Evolutionary conservation across 2,113 vertebrate species (phyloP), one percentile per base, ranked within the genome.

Genomic region (Otocyon megalotis): DNA sequence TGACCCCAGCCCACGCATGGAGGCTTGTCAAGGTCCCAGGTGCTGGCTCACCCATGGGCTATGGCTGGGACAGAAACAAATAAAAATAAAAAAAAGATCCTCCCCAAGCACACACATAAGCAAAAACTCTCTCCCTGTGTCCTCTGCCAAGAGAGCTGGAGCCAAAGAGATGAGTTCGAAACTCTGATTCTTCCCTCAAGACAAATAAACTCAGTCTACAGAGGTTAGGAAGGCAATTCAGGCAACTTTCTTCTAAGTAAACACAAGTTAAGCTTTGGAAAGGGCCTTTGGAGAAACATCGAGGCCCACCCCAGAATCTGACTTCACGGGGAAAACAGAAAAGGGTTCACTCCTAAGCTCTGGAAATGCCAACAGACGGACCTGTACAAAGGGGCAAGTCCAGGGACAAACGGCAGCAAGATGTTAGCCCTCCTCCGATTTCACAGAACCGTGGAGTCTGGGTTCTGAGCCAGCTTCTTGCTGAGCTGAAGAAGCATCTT

Each of bases 81-180:
- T 97, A 94, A 93, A 71, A 96, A 37, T 6, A 87, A 63, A 7
- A 48, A 92, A 80, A 63, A 90, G 77, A 32, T 24, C 37, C 48
- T 88, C 65, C 67, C 28, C 0, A 48, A 60, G 88, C 37, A 65
- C 48, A 69, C 28, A 71, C 88, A 77, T 28, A 54, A 96, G 94
- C 93, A 93, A 84, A 97, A 94, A 20, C 24, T 22, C 32, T 93
- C 85, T 90, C 97, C 96, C 86, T 20, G 77, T 80, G 65, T 90
- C 85, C 58, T 96, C 82, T 97, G 93, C 76, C 88, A 83, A 94
- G 90, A 88, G 2, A 95, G 80, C 12, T 60, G 94, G 72, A 62
- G 96, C 67, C 74, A n/a, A 63, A 63, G 26, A 77, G 72, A 83
- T 11, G 48, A 86, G 74, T 62, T 83, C 0, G n/a, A 91, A 74